These are phyloP conservation scores for Anser brachyrhynchus DNA, from an alignment of 2,113 vertebrate genomes.

Conservation along the genomic window DNA sequence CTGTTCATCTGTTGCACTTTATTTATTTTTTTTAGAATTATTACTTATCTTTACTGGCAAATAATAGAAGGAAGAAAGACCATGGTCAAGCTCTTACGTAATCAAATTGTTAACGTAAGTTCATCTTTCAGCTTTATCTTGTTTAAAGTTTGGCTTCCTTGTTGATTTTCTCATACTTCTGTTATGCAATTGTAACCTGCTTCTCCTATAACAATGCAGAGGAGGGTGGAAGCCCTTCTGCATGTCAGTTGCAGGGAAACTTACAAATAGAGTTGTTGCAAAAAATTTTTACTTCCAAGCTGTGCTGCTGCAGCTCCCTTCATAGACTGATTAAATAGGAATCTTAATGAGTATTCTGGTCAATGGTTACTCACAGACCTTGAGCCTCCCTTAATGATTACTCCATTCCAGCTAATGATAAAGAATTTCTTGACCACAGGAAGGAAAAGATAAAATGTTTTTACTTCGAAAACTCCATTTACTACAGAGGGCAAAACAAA, in stretches of 20 bases:
- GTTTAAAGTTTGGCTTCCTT: background rate
- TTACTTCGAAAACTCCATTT: conserved; percentile 78
- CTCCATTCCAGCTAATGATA: background rate
- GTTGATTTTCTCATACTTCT: background rate
- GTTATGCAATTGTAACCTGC: background rate
- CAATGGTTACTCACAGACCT: background rate
- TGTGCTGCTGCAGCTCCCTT: conserved; percentile 3
- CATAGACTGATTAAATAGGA: background rate
- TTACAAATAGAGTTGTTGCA: background rate
- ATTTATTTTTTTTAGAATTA: conserved; percentile 72
- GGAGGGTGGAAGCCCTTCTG: background rate
- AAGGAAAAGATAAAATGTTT: conserved; percentile 89
- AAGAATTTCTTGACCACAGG: conserved; percentile 72
- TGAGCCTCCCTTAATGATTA: background rate
- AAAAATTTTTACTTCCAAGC: background rate
- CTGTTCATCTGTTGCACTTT: background rate
- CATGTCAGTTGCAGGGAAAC: background rate
- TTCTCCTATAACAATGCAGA: background rate
- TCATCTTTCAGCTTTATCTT: background rate
- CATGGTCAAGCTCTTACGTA: conserved; percentile 74
- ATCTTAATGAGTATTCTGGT: background rate
- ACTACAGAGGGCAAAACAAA: conserved; percentile 56
- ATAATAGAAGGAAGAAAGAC: conserved; percentile 85
- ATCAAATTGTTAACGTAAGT: conserved; percentile 92
- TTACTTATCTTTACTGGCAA: conserved; percentile 89